A percentile compares a stretch with the other conserved stretches of the same genome.
Evolutionary conservation across 1,140 invertebrate species (phyloP).

Genomic region (Subanguina moxae): DNA sequence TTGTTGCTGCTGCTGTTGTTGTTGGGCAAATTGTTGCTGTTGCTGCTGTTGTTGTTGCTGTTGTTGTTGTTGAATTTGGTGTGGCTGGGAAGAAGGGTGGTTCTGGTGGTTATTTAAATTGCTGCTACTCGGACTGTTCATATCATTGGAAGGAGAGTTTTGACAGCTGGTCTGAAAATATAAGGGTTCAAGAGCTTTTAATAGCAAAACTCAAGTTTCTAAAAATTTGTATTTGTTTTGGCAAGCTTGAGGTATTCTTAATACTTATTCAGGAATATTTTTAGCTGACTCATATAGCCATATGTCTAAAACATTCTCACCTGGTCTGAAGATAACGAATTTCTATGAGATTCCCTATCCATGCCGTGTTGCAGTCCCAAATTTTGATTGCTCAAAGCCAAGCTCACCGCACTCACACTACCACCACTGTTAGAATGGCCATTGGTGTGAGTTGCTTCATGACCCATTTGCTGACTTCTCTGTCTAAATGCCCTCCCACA

Average conservation of each 20-base stretch:
- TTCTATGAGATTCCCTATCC: neutral
- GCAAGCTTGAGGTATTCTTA: too few species aligned
- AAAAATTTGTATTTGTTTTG: too few species aligned
- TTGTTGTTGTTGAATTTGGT: constrained; percentile 8
- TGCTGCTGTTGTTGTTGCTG: constrained; percentile 1
- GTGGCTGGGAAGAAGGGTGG: neutral
- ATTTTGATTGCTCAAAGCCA: neutral
- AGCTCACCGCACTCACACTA: neutral
- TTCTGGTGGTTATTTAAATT: neutral
- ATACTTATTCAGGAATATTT: too few species aligned
- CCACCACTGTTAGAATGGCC: constrained; percentile 1
- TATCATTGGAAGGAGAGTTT: neutral
- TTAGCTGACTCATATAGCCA: too few species aligned
- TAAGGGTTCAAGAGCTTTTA: neutral
- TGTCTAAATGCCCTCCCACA: constrained; percentile 54
- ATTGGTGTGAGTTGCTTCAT: constrained; percentile 50
- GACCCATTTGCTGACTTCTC: constrained; percentile 54
- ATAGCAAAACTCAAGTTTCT: neutral
- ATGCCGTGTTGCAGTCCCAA: neutral
- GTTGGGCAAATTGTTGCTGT: constrained; percentile 5
- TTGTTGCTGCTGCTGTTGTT: constrained; percentile 21
- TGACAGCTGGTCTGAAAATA: neutral
- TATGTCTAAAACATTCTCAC: neutral
- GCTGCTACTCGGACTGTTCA: neutral
- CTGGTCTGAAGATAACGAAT: neutral